Evolutionary conservation across 2,888 invertebrate species (phyloP), one percentile per base, ranked within the genome.

Genomic region (Amphiduros pacificus): DNA sequence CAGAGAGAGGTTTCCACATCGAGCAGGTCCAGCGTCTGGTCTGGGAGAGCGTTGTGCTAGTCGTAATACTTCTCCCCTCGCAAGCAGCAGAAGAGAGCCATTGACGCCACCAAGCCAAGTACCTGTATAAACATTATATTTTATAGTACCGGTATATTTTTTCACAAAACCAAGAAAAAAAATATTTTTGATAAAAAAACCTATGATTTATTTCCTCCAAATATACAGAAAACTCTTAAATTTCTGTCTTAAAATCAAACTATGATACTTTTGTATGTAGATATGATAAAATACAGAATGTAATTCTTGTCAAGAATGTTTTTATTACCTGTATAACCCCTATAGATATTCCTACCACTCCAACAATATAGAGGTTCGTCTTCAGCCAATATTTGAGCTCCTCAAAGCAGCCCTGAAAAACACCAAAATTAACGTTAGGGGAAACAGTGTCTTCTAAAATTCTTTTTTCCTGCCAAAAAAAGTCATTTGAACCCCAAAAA

Each of bases 341-440:
- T 27, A 93, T 87, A 22, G 89, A 86, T 63, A 93, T 84, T 5
- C 90, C 91, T 22, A 91, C 87, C 54, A 90, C 87, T 1, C 91
- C 92, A n/a, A 92, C 87, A 51, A 92, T 87, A 77, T 91, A 90
- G 60, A 93, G 85, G 74, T 92, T 87, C 68, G 89, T 89, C 32
- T 89, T 86, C 63, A 92, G 87, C 89, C 90, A 91, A 82, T 87
- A 87, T 72, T 90, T 88, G 65, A 93, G 87, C 65, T 89, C 89
- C 55, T 87, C 86, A 55, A 89, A 87, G 79, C 93, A 93, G 6
- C 93, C 51, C 61, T 61, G 61, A 1, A 60, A 50, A 31, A 36
- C 26, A 29, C 24, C 26, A 49, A 27, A 14, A 6, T 48, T 32
- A 26, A n/a, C n/a, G n/a, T n/a, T n/a, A n/a, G n/a, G n/a, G n/a